These are phyloP conservation scores for Cancer borealis DNA, from an alignment of 2,888 invertebrate genomes.

Conservation along the genomic window DNA sequence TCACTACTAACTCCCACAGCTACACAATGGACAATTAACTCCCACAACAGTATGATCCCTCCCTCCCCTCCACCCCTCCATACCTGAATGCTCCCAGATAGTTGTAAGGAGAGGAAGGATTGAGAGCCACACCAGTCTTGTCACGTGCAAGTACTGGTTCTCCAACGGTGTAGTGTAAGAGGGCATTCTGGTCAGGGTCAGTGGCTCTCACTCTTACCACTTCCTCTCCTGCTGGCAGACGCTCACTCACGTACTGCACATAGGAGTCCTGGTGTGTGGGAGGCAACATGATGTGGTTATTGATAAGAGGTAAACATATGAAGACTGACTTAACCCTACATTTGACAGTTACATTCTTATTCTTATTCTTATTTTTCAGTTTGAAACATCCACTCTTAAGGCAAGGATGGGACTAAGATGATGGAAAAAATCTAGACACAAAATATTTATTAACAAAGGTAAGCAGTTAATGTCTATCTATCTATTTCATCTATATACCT, in stretches of 20 bases:
- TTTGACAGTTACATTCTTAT: background rate
- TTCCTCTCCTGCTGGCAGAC: slow-evolving; percentile 80
- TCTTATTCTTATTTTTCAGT: background rate
- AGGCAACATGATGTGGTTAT: background rate
- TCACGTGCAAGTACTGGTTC: slow-evolving; percentile 87
- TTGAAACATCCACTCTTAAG: background rate
- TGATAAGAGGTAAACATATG: background rate
- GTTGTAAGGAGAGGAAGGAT: slow-evolving; percentile 84
- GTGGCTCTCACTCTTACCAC: slow-evolving; percentile 84
- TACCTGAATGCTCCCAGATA: slow-evolving; percentile 84
- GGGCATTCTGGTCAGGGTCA: slow-evolving; percentile 82
- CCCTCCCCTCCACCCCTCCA: background rate
- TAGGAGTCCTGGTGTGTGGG: slow-evolving; percentile 78
- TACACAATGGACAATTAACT: no score
- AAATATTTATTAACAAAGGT: no score
- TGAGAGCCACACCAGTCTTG: slow-evolving; percentile 87
- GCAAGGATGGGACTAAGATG: no score
- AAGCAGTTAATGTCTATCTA: no score
- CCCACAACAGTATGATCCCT: background rate
- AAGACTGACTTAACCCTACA: background rate
- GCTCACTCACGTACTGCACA: slow-evolving; percentile 80
- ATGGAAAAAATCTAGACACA: no score
- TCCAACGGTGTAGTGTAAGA: slow-evolving; percentile 86
- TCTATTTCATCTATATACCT: no score
- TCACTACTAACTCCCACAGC: background rate